A percentile compares a stretch with the other conserved stretches of the same genome.
Evolutionary conservation across 2,888 invertebrate genomes (phyloP).

Genomic region (Biston betularia): DNA sequence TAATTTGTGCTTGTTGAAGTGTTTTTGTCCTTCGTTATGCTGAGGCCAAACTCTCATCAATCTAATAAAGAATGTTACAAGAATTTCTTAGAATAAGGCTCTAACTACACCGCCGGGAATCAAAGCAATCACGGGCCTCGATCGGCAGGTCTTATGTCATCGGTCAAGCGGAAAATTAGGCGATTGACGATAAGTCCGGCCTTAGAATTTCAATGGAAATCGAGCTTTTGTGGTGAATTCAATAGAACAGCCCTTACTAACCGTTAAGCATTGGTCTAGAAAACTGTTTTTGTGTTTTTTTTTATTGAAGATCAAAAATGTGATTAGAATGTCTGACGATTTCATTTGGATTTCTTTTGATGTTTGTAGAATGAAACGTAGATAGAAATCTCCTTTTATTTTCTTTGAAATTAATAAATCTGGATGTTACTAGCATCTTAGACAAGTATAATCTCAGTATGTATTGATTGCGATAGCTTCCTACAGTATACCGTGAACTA

Average conservation of each 20-base stretch:
- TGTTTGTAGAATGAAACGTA: background rate
- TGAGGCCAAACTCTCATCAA: conserved; percentile 6
- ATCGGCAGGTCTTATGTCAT: conserved; percentile 47
- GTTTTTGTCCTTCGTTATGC: background rate
- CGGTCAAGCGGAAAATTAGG: conserved; percentile 50
- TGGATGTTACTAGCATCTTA: too few species aligned
- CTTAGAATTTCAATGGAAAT: conserved; percentile 35
- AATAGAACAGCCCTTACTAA: conserved; percentile 1
- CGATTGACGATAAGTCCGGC: conserved; percentile 42
- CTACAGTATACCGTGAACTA: too few species aligned
- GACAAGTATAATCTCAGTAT: too few species aligned
- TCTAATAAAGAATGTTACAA: conserved; percentile 9
- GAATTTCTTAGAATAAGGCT: background rate
- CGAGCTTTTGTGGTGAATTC: conserved; percentile 13
- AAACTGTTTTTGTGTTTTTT: conserved; percentile 9
- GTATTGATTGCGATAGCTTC: too few species aligned
- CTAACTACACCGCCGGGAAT: conserved; percentile 32
- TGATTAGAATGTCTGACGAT: background rate
- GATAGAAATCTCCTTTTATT: background rate
- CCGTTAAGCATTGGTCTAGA: conserved; percentile 9
- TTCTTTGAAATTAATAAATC: background rate
- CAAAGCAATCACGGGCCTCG: conserved; percentile 55
- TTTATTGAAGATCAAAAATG: conserved; percentile 1
- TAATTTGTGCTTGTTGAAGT: background rate
- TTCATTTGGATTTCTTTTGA: background rate